phyloP scores from a whole-genome alignment of 2,113 vertebrate genomes.

The Forbesichthys agassizii region DNA sequence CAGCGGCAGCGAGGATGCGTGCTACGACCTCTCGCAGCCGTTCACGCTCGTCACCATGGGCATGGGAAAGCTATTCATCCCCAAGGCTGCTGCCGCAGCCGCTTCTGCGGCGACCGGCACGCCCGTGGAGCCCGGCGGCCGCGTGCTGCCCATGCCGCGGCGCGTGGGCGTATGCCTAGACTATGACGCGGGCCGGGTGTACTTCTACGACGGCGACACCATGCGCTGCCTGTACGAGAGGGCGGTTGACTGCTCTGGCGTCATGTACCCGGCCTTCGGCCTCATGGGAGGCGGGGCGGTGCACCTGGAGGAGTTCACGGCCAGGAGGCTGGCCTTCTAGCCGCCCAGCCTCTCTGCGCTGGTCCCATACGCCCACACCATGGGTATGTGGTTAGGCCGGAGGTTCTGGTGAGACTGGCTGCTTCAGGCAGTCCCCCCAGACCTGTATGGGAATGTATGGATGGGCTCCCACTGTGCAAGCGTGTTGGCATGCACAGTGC shows the following conservation, averaged over 20 bases:
- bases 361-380: no score
- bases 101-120: constrained; percentile 72
- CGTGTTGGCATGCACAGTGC: constrained; percentile 26
- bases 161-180: constrained; percentile 91
- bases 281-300: constrained; percentile 89
- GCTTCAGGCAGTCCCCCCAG: background rate
- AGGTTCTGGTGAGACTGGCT: constrained; percentile 3
- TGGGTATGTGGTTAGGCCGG: no score
- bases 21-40: constrained; percentile 87
- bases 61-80: constrained; percentile 94
- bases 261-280: constrained; percentile 94
- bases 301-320: constrained; percentile 84
- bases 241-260: constrained; percentile 88
- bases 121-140: constrained; percentile 70
- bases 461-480: background rate
- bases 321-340: constrained; percentile 78
- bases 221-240: constrained; percentile 94
- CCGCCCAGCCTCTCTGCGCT: no score
- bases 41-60: constrained; percentile 90
- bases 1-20: constrained; percentile 93
- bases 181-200: constrained; percentile 86
- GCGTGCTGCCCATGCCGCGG: constrained; percentile 85
- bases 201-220: constrained; percentile 85
- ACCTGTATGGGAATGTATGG: constrained; percentile 26
- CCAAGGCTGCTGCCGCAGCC: constrained; percentile 78